Evolutionary conservation across 2,888 invertebrate genomes (phyloP).

Genomic region (Marronus borbonicus): DNA sequence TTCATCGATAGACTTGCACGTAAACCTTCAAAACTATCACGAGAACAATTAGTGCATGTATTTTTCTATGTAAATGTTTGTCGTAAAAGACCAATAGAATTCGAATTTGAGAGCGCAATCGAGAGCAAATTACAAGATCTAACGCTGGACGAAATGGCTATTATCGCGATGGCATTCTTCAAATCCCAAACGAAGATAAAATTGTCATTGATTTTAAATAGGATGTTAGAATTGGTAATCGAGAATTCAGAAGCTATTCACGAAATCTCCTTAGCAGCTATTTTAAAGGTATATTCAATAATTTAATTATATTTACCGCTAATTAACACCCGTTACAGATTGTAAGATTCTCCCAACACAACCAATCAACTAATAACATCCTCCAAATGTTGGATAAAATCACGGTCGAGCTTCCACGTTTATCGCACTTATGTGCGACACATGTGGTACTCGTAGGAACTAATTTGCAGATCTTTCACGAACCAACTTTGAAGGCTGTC

Average conservation of each 20-base stretch:
- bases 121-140: constrained; percentile 73
- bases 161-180: constrained; percentile 81
- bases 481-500: constrained; percentile 70
- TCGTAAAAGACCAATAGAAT: constrained; percentile 75
- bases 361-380: constrained; percentile 70
- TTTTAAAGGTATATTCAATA: constrained; percentile 74
- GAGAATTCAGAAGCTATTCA: constrained; percentile 73
- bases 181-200: constrained; percentile 80
- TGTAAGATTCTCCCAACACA: constrained; percentile 75
- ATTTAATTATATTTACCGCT: neutral
- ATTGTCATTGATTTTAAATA: constrained; percentile 70
- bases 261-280: constrained; percentile 78
- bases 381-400: constrained; percentile 73
- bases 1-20: constrained; percentile 73
- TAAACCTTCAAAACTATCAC: constrained; percentile 75
- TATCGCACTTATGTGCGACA: constrained; percentile 76
- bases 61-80: constrained; percentile 79
- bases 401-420: constrained; percentile 73
- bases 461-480: constrained; percentile 71
- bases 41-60: constrained; percentile 77
- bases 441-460: constrained; percentile 79
- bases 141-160: constrained; percentile 78
- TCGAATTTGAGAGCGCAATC: constrained; percentile 77
- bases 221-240: constrained; percentile 70
- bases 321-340: constrained; percentile 61